These are phyloP conservation scores for Nannoperca australis DNA, from an alignment of 2,797 vertebrate species.

Conservation along the genomic window DNA sequence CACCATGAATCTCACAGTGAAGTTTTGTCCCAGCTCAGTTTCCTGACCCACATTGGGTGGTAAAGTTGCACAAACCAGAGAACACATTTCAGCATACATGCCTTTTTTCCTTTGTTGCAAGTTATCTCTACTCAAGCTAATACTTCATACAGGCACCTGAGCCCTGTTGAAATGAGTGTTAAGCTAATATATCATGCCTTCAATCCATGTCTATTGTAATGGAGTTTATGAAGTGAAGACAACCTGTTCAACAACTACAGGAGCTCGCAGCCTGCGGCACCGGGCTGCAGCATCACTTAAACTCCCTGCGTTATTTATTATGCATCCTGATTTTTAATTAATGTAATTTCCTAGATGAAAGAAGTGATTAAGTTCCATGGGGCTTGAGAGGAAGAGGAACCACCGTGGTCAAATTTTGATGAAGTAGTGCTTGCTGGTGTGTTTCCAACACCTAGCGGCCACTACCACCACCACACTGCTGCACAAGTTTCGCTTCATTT, in stretches of 20 bases:
- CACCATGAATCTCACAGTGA: slow-evolving; percentile 9
- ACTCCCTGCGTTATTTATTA: slow-evolving; percentile 70
- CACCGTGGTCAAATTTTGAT: slow-evolving; percentile 75
- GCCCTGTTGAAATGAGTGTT: slow-evolving; percentile 21
- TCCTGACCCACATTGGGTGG: slow-evolving; percentile 56
- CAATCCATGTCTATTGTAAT: slow-evolving; percentile 49
- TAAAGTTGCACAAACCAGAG: slow-evolving; percentile 48
- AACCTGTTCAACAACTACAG: slow-evolving; percentile 60
- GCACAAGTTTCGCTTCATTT: slow-evolving; percentile 61
- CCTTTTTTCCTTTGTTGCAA: slow-evolving; percentile 40
- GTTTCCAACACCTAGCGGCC: slow-evolving; percentile 59
- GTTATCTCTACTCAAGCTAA: slow-evolving; percentile 38
- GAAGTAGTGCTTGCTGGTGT: slow-evolving; percentile 57
- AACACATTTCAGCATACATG: slow-evolving; percentile 27
- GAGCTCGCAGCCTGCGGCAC: slow-evolving; percentile 57
- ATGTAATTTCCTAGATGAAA: slow-evolving; percentile 82
- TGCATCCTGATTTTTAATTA: slow-evolving; percentile 81
- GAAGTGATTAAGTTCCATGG: slow-evolving; percentile 73
- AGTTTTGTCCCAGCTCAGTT: slow-evolving; percentile 32
- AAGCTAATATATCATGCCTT: slow-evolving; percentile 49
- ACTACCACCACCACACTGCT: not conserved
- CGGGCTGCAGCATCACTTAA: slow-evolving; percentile 59
- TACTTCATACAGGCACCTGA: slow-evolving; percentile 35
- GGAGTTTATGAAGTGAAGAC: slow-evolving; percentile 52
- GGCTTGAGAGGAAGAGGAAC: slow-evolving; percentile 73